Evolutionary conservation across 2,113 vertebrate species (phyloP), one percentile per base, ranked within the genome.

Genomic region (Stigmatopora nigra): DNA sequence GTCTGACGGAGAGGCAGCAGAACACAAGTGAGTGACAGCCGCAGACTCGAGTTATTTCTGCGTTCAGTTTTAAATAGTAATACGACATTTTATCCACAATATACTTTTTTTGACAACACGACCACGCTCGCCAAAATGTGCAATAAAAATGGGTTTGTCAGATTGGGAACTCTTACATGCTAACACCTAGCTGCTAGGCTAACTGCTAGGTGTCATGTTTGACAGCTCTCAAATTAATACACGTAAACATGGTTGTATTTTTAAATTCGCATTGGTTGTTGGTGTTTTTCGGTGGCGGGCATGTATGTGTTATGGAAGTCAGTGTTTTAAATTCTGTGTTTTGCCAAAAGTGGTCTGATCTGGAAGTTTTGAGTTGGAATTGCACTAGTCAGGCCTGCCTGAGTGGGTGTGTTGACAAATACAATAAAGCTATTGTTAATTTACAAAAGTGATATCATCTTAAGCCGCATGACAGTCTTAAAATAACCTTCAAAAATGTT

Each of bases 11-110:
- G 85, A 90, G 61, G 78, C 80, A 20, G 82, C 84, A 59, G 89
- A 89, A 60, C 86, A 73, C 79, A 84, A 86, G 89, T 89, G 68
- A 79, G 84, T 80, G 73, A 73, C 69, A 36, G 44, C 20, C 7
- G 41, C 3, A 63, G 17, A 41, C 22, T n/a, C 5, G n/a, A 16
- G 45, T 35, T 36, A 31, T 19, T 12, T 1, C 5, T 20, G 6
- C 1, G 48, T 20, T 22, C 20, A 10, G 7, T 45, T 17, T 16
- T 19, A 7, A 1, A 48, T 13, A 20, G 4, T 6, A 31, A 52
- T 10, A n/a, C 9, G 19, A 31, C 2, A 56, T 25, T 5, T 56
- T 7, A 2, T 15, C 14, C 53, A 56, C 53, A 2, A 31, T 22
- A 12, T 12, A 22, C 20, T 53, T 5, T 31, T 31, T 31, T 53